Evolutionary conservation across 2,797 vertebrate species (phyloP).

Genomic region (Oryzias sinensis): DNA sequence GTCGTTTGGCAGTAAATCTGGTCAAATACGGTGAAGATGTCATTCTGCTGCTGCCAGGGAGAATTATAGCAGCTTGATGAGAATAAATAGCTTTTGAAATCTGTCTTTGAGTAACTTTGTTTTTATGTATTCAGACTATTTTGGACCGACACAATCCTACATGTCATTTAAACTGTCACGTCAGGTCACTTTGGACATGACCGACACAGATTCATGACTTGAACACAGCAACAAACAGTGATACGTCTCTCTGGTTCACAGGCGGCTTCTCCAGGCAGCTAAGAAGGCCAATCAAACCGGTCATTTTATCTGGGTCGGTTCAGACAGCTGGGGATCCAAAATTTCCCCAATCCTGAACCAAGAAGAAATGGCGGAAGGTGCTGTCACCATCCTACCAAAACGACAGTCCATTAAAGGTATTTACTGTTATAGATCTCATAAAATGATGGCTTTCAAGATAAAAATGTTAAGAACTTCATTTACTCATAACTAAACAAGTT

Average conservation of each 20-base stretch:
- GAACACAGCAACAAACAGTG: neutral
- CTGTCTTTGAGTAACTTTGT: too few species aligned
- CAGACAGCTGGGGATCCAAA: conserved; percentile 97
- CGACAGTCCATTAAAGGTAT: conserved; percentile 90
- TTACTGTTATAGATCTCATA: neutral
- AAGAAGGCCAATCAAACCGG: conserved; percentile 92
- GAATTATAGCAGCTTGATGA: neutral
- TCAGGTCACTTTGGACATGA: conserved; percentile 14
- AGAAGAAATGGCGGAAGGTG: conserved; percentile 92
- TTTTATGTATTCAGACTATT: conserved; percentile 15
- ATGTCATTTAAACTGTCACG: conserved; percentile 3
- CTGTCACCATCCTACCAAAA: conserved; percentile 92
- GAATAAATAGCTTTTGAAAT: too few species aligned
- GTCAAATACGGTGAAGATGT: conserved; percentile 45
- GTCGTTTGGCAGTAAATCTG: conserved; percentile 49
- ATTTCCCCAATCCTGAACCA: conserved; percentile 88
- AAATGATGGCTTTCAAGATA: neutral
- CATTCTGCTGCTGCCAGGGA: conserved; percentile 34
- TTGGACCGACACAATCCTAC: conserved; percentile 2
- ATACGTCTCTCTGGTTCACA: conserved; percentile 49
- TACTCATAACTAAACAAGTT: too few species aligned
- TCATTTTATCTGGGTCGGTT: conserved; percentile 97
- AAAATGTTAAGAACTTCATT: too few species aligned
- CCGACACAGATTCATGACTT: neutral
- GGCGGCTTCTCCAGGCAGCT: conserved; percentile 88